Base-by-base conservation (phyloP, 2,113 vertebrate species). In the Psophia crepitans region DNA sequence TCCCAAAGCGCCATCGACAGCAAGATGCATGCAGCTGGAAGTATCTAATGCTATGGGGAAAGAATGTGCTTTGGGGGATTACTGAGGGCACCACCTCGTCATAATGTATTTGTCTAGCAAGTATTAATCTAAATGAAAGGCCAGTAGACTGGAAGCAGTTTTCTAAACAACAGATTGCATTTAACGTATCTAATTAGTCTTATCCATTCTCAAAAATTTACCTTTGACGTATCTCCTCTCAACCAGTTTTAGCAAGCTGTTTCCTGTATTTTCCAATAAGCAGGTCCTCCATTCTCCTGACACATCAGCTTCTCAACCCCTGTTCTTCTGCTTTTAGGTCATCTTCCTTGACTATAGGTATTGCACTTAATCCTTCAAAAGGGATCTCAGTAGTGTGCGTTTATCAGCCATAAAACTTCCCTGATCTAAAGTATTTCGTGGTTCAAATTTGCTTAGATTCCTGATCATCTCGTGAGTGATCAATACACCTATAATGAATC, bases 21-120 rank as follows among this genome's bases (percentile, higher is more conserved):
- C 35, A 64, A 54, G 73, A 51, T 22, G 15, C 37, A 35, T 2
- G 2, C 13, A 39, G 39, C 0, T 61, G 27, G 46, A 65, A 61
- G 14, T 11, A 41, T 16, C 0, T 16, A 48, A 39, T 0, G 1
- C n/a, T 32, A 11, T 1, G 46, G 14, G 21, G 8, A 39, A 44
- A 3, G 2, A 49, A 81, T 5, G 21, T 68, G 70, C 37, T 91
- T 64, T 26, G 12, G 5, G 13, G 37, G 5, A 39, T 17, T 61
- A 30, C 22, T 70, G 35, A 6, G 20, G 17, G 1, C 44, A 74
- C 4, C 14, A 22, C 20, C 7, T 26, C 79, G 61, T 51, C 17
- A 28, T 43, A 32, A 63, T 5, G 13, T 30, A 53, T 61, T 89
- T 66, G 27, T 33, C 44, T 53, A 37, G 14, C 48, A 88, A 70